A percentile compares a stretch with the other conserved stretches of the same genome.
These are phyloP conservation scores for Chromoteleia sp. DNA, from an alignment of 2,888 invertebrate genomes.

Conservation along the genomic window DNA sequence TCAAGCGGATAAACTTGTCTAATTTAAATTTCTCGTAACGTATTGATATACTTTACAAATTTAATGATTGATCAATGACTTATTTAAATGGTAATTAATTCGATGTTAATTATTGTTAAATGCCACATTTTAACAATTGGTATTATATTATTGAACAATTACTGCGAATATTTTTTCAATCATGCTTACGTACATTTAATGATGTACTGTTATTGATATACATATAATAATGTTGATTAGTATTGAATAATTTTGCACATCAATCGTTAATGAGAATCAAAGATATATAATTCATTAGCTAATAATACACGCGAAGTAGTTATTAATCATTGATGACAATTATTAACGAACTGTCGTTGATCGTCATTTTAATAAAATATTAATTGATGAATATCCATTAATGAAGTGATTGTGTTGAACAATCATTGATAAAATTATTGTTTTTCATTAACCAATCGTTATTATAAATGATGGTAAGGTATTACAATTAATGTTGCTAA, in stretches of 20 bases:
- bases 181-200: slow-evolving; percentile 27
- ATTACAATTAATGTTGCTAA: slow-evolving; percentile 27
- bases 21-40: not conserved
- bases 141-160: slow-evolving; percentile 46
- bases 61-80: slow-evolving; percentile 15
- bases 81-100: slow-evolving; percentile 24
- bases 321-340: slow-evolving; percentile 57
- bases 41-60: slow-evolving; percentile 2
- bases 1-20: not conserved
- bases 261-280: slow-evolving; percentile 43
- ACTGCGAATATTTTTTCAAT: slow-evolving; percentile 20
- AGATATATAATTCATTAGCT: slow-evolving; percentile 51
- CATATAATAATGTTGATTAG: slow-evolving; percentile 50
- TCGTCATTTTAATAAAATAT: slow-evolving; percentile 49
- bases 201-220: slow-evolving; percentile 46
- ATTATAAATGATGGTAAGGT: slow-evolving; percentile 32
- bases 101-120: slow-evolving; percentile 27
- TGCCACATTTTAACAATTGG: slow-evolving; percentile 30
- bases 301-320: slow-evolving; percentile 49
- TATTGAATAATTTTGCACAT: slow-evolving; percentile 47
- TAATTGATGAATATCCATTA: slow-evolving; percentile 54
- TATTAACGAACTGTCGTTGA: slow-evolving; percentile 58
- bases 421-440: slow-evolving; percentile 47
- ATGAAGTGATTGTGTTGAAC: slow-evolving; percentile 44
- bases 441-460: slow-evolving; percentile 28